Percentiles rank a stretch among this genome's conserved stretches.
Conservation (phyloP, 2,797 vertebrate genomes). For the Aphelocoma californica region DNA sequence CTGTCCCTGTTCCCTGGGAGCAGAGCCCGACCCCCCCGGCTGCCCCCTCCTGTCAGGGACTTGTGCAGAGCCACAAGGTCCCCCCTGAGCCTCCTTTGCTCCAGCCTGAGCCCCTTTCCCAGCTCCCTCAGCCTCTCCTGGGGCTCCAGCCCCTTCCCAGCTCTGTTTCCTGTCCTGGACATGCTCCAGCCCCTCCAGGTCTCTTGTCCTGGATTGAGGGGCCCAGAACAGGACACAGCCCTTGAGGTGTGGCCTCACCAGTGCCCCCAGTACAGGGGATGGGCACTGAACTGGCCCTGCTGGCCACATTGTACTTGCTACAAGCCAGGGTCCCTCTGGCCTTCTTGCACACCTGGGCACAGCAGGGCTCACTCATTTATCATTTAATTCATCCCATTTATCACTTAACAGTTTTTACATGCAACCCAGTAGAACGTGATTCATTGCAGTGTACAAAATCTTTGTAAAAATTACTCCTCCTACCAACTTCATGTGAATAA, state of each 20-base stretch:
- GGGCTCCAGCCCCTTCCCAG: not conserved
- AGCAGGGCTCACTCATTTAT: not conserved
- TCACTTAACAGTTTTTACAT: not conserved
- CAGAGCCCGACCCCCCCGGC: not conserved
- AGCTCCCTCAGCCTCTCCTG: not conserved
- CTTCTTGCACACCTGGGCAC: not conserved
- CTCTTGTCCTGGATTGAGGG: not conserved
- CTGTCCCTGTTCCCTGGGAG: not conserved
- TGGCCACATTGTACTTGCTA: not conserved
- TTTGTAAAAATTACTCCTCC: not conserved
- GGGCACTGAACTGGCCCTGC: not conserved
- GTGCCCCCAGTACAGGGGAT: too few relatives aligned
- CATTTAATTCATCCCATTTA: not conserved
- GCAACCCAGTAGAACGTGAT: not conserved
- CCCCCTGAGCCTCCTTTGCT: not conserved
- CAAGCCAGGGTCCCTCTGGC: not conserved
- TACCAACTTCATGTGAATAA: not conserved
- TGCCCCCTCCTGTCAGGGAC: not conserved
- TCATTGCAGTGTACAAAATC: not conserved
- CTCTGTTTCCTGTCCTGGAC: rapidly evolving
- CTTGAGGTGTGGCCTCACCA: rapidly evolving
- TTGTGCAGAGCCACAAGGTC: too few relatives aligned
- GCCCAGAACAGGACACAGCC: not conserved
- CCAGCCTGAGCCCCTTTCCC: not conserved
- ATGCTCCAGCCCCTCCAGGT: rapidly evolving